Evolutionary conservation across 1,140 invertebrate genomes (phyloP), one percentile per base, ranked within the genome.

Genomic region (Lerema accius): DNA sequence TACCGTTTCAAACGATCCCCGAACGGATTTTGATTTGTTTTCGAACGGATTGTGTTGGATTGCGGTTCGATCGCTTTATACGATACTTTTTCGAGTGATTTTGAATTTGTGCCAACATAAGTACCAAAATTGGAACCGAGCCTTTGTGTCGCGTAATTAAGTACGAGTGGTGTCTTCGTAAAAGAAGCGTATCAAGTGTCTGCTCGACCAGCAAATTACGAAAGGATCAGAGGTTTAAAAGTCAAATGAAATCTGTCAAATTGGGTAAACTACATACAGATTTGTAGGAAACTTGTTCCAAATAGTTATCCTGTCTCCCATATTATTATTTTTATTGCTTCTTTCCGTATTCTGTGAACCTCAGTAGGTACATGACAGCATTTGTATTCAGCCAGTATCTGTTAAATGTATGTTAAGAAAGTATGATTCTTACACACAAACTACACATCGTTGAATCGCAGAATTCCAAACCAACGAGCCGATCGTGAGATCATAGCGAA

Each of bases 1-100:
- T 39, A 48, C 50, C 50, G 17, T 45, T 51, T 62, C 23, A 48
- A 59, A 59, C 55, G 55, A 59, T 15, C 32, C 16, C 45, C 43
- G 26, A 59, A 59, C 32, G 28, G 56, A 59, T 59, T 59, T 48
- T 59, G 56, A 59, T 59, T 59, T 59, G 56, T 59, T 59, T 59
- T 59, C 43, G 45, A 59, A 59, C 48, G 56, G 56, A 39, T 48
- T 59, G 35, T 59, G 56, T 46, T 48, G 16, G 56, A 48, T 59
- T 48, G 56, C 45, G 43, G 45, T 48, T 48, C 56, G 56, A 59
- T 59, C 45, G 32, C 11, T 19, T 58, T 46, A n/a, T 35, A 23
- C 23, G 43, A 48, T 59, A 48, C 43, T 59, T 48, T 59, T 59
- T 59, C 35, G 42, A 59, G 50, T 14, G 26, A 3, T 9, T 42